Evolutionary conservation across 2,797 vertebrate species (phyloP).

Genomic region (Phoxinus dragarum): DNA sequence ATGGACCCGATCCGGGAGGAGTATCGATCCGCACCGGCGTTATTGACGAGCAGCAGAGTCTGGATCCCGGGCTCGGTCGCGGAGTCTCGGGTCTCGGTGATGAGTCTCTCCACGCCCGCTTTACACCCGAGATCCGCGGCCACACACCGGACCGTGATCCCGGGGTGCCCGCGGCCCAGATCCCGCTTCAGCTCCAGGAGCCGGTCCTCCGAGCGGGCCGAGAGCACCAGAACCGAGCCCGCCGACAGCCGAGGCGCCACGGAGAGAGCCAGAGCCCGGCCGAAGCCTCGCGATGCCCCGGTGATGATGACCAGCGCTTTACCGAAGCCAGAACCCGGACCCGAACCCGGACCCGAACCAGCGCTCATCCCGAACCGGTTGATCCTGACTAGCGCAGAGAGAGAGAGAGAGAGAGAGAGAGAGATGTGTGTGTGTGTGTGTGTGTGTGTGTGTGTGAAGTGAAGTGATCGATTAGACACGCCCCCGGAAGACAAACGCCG

Average conservation of each 20-base stretch:
- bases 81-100: conserved; percentile 53
- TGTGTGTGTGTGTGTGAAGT: too few species aligned
- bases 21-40: background rate
- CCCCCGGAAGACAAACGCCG: background rate
- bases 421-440: too few species aligned
- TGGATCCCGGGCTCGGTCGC: background rate
- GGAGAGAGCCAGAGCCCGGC: conserved; percentile 74
- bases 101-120: conserved; percentile 71
- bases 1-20: too few species aligned
- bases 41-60: background rate
- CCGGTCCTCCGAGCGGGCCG: conserved; percentile 75
- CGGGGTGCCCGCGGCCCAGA: conserved; percentile 61
- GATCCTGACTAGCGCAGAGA: too few species aligned
- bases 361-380: background rate
- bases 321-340: conserved; percentile 65
- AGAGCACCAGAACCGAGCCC: conserved; percentile 81
- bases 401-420: too few species aligned
- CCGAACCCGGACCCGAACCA: background rate
- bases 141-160: conserved; percentile 69
- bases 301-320: conserved; percentile 80
- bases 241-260: conserved; percentile 71
- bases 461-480: background rate
- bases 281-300: conserved; percentile 89
- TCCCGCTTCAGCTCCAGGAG: conserved; percentile 76
- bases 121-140: conserved; percentile 77